Evolutionary conservation across 2,113 vertebrate species (phyloP).

Genomic region (Lonchura striata): DNA sequence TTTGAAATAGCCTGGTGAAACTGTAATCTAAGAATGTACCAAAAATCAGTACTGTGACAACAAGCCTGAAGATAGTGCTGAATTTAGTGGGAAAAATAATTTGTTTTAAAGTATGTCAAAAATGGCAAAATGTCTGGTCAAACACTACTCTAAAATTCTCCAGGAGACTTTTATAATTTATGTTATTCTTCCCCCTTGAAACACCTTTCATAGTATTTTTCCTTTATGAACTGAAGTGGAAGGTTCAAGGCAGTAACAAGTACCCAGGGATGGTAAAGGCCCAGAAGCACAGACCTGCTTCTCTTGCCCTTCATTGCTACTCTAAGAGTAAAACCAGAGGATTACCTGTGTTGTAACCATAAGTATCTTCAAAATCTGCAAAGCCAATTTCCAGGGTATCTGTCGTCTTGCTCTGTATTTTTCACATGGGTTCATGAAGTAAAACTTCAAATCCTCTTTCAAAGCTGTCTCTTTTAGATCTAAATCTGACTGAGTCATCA

Average conservation of each 20-base stretch:
- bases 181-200: background rate
- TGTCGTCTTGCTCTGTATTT: conserved; percentile 89
- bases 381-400: conserved; percentile 91
- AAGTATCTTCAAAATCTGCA: conserved; percentile 95
- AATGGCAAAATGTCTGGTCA: background rate
- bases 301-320: background rate
- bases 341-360: conserved; percentile 96
- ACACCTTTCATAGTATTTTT: background rate
- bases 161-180: background rate
- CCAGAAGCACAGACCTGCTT: background rate
- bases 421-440: conserved; percentile 98
- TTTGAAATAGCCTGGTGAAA: background rate
- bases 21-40: fast-evolving
- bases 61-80: background rate
- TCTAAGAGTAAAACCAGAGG: background rate
- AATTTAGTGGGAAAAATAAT: background rate
- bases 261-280: background rate
- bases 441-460: conserved; percentile 90
- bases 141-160: background rate
- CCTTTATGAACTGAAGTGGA: background rate
- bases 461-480: conserved; percentile 76
- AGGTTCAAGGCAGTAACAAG: background rate
- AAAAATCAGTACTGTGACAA: background rate
- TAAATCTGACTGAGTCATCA: conserved; percentile 69
- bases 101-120: background rate